A percentile compares a stretch with the other conserved stretches of the same genome.
These are phyloP conservation scores for Nemapogon koenigi DNA, from an alignment of 2,888 invertebrate genomes.

Conservation along the genomic window DNA sequence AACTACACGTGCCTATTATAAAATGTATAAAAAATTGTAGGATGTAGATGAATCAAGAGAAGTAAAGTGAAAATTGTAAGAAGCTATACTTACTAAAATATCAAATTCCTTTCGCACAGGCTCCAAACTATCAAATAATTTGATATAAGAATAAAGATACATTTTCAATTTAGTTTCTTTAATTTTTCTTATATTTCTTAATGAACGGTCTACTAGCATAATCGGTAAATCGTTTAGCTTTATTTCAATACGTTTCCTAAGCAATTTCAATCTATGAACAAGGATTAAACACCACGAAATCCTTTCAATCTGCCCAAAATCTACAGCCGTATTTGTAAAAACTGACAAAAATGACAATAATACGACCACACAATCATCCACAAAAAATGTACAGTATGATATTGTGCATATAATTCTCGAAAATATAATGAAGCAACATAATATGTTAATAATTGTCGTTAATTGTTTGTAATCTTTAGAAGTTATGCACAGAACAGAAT, in stretches of 20 bases:
- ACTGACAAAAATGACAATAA: neutral
- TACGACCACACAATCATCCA: neutral
- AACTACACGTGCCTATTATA: too few species aligned
- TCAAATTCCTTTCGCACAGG: conserved; percentile 1
- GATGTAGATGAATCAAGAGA: too few species aligned
- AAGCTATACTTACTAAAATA: conserved; percentile 7
- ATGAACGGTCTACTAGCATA: neutral
- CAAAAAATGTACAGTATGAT: conserved; percentile 1
- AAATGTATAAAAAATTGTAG: too few species aligned
- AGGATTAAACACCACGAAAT: conserved; percentile 1
- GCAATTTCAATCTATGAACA: neutral
- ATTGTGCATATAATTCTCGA: neutral
- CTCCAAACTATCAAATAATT: neutral
- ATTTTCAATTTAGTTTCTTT: neutral
- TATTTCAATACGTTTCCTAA: conserved; percentile 1
- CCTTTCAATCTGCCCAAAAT: conserved; percentile 3
- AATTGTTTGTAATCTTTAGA: neutral
- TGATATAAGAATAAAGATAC: conserved; percentile 1
- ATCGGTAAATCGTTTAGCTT: neutral
- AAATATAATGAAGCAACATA: neutral
- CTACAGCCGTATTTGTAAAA: conserved; percentile 3
- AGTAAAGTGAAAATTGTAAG: too few species aligned
- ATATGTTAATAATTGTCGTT: conserved; percentile 1
- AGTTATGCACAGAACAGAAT: neutral
- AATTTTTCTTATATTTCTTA: conserved; percentile 1